Evolutionary conservation across 1,140 invertebrate genomes (phyloP).

Genomic region (Rhyzopertha dominica): DNA sequence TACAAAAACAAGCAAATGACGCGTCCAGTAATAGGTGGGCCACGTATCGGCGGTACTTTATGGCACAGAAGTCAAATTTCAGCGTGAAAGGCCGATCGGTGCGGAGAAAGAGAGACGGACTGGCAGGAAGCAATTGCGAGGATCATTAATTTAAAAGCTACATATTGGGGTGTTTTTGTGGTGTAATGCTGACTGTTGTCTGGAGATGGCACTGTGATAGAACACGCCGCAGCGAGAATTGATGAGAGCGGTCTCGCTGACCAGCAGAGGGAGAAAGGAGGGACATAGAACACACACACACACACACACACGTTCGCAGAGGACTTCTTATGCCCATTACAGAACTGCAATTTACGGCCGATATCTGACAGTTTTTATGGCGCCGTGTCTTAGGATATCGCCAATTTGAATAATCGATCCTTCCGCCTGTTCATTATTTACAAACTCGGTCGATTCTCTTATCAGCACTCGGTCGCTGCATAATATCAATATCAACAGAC

Average conservation of each 20-base stretch:
- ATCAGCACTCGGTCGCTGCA: constrained; percentile 28
- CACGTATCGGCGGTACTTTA: constrained; percentile 41
- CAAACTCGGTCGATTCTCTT: constrained; percentile 37
- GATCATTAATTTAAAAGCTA: constrained; percentile 48
- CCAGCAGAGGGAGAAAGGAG: constrained; percentile 9
- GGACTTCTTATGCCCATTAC: neutral
- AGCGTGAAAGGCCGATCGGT: constrained; percentile 39
- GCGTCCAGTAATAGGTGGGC: constrained; percentile 33
- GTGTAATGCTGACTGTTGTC: constrained; percentile 47
- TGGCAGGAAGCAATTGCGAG: constrained; percentile 44
- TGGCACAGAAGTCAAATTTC: constrained; percentile 40
- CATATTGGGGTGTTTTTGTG: constrained; percentile 48
- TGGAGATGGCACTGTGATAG: constrained; percentile 48
- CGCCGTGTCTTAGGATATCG: constrained; percentile 30
- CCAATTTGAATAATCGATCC: constrained; percentile 38
- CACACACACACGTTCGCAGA: neutral
- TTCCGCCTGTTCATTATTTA: constrained; percentile 37
- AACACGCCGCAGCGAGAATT: constrained; percentile 44
- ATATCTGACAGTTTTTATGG: constrained; percentile 31
- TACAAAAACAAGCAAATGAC: constrained; percentile 40
- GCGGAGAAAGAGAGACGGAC: constrained; percentile 30
- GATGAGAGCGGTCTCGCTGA: constrained; percentile 28
- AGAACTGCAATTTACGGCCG: constrained; percentile 35
- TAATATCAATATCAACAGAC: too few species aligned
- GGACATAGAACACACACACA: constrained; percentile 1